A percentile compares a stretch with the other conserved stretches of the same genome.
phyloP scores from a whole-genome alignment of 2,797 vertebrate species.

The Brachymystax lenok region DNA sequence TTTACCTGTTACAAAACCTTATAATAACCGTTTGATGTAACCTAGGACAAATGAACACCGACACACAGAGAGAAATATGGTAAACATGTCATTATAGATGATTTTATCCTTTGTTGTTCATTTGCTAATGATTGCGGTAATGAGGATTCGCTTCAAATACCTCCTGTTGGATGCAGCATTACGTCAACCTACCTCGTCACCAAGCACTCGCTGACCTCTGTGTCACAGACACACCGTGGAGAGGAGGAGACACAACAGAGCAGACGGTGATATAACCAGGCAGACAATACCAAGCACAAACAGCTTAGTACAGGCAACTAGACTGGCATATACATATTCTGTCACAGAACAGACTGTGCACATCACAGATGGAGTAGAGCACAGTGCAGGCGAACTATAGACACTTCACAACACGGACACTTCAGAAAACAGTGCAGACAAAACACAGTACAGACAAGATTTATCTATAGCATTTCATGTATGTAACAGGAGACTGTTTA shows the following conservation, averaged over 20 bases:
- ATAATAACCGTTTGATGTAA: background rate
- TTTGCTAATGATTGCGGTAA: constrained; percentile 29
- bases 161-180: constrained; percentile 64
- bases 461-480: background rate
- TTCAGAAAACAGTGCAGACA: no score
- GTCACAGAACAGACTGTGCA: background rate
- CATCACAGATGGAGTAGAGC: background rate
- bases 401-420: no score
- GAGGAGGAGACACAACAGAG: background rate
- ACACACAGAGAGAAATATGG: background rate
- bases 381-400: no score
- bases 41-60: background rate
- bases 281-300: background rate
- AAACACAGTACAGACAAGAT: background rate
- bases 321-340: background rate
- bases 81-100: constrained; percentile 2
- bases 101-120: constrained; percentile 44
- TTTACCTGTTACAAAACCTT: background rate
- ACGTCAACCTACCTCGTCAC: constrained; percentile 61
- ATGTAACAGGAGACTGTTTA: background rate
- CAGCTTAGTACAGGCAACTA: background rate
- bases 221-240: constrained; percentile 48
- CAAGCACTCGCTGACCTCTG: constrained; percentile 75
- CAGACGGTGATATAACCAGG: background rate
- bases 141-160: constrained; percentile 59